Conservation (phyloP, 2,888 invertebrate genomes). For the Chrysolina americana region DNA sequence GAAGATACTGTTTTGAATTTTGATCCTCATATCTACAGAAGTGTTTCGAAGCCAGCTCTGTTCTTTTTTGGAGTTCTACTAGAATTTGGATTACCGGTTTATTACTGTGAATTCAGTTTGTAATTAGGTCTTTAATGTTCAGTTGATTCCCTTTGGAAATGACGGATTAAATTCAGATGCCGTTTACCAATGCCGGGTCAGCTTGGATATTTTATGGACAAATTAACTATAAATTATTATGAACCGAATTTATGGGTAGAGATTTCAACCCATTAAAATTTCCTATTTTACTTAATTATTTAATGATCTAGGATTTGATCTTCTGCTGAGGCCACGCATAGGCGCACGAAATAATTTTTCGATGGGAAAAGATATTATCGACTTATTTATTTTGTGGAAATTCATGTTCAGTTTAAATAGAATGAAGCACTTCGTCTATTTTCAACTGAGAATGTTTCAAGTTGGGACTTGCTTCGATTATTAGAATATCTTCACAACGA, state of each 20-base stretch:
- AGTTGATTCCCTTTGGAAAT: background rate
- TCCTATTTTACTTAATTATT: slow-evolving; percentile 13
- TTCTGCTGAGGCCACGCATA: slow-evolving; percentile 74
- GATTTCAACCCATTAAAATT: slow-evolving; percentile 9
- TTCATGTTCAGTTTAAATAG: no score
- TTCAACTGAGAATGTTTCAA: no score
- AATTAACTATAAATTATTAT: slow-evolving; percentile 13
- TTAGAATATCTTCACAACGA: no score
- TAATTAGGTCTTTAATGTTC: background rate
- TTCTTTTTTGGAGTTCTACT: background rate
- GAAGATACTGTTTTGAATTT: no score
- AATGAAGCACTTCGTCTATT: no score
- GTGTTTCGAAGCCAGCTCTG: background rate
- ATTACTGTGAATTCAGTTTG: background rate
- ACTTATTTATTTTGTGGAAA: no score
- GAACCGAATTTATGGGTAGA: slow-evolving; percentile 16
- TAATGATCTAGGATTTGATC: slow-evolving; percentile 7
- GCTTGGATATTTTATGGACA: slow-evolving; percentile 5
- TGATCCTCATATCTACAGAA: no score
- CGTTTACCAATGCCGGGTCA: background rate
- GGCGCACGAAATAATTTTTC: slow-evolving; percentile 60
- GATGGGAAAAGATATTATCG: background rate
- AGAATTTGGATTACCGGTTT: background rate
- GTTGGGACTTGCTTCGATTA: no score
- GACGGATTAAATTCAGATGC: slow-evolving; percentile 9